Conservation (phyloP, 1,140 invertebrate species). For the Coelopa frigida region DNA sequence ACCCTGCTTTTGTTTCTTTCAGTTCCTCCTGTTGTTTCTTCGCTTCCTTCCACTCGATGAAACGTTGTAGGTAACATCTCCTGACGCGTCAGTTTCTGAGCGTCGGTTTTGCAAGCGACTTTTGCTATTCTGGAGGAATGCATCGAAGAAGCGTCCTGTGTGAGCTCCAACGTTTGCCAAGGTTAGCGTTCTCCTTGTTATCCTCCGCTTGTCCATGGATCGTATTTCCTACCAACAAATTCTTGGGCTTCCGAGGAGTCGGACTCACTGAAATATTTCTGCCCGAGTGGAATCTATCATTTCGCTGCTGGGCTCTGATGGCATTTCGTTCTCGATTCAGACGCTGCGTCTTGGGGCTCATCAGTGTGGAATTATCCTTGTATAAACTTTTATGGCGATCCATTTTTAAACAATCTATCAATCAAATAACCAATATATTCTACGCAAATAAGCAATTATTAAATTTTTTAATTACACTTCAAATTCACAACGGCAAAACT, state of each 20-base stretch:
- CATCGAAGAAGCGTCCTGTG: background rate
- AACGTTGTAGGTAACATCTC: background rate
- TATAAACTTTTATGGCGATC: slow-evolving; percentile 7
- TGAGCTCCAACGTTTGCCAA: background rate
- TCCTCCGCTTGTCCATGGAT: background rate
- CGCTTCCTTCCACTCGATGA: slow-evolving; percentile 3
- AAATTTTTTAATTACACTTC: too few relatives aligned
- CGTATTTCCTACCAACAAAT: background rate
- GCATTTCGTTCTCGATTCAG: slow-evolving; percentile 9
- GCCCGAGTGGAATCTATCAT: slow-evolving; percentile 3
- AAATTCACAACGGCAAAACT: too few relatives aligned
- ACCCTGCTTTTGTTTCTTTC: background rate
- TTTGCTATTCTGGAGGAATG: background rate
- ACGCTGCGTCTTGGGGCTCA: background rate
- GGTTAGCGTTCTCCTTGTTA: background rate
- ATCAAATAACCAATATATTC: too few relatives aligned
- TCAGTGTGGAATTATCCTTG: background rate
- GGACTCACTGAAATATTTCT: slow-evolving; percentile 9
- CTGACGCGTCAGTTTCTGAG: slow-evolving; percentile 1
- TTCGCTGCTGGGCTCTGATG: slow-evolving; percentile 7
- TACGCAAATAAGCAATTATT: too few relatives aligned
- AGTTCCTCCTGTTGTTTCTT: slow-evolving; percentile 4
- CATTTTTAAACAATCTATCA: too few relatives aligned
- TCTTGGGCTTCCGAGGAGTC: background rate
- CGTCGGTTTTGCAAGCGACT: background rate